Evolutionary conservation across 2,797 vertebrate genomes (phyloP).

Genomic region (Macropus fuliginosus): DNA sequence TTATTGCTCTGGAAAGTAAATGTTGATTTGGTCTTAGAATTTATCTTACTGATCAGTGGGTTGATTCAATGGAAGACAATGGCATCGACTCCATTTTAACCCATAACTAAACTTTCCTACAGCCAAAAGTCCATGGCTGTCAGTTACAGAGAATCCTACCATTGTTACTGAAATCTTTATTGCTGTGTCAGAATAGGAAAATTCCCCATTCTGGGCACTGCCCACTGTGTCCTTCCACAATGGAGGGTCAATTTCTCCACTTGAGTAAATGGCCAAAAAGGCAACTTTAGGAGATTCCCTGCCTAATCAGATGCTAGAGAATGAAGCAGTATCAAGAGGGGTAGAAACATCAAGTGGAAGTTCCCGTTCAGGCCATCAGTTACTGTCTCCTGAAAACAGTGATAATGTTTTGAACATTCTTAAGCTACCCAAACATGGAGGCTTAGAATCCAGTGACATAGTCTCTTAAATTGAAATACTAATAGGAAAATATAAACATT

Average conservation of each 20-base stretch:
- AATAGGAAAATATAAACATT: background rate
- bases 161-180: background rate
- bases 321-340: background rate
- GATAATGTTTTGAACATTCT: background rate
- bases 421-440: background rate
- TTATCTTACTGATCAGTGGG: background rate
- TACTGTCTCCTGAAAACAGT: background rate
- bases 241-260: background rate
- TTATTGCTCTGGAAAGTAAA: background rate
- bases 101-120: background rate
- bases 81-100: background rate
- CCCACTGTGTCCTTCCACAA: background rate
- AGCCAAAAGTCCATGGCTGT: background rate
- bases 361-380: background rate
- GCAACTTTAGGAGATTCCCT: background rate
- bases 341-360: background rate
- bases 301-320: background rate
- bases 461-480: background rate
- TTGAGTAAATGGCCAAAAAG: background rate
- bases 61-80: constrained; percentile 11
- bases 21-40: background rate
- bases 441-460: background rate
- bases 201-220: background rate
- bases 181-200: background rate
- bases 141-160: background rate